Percentiles rank a stretch among this genome's conserved stretches.
These are phyloP conservation scores for Cyanocitta stelleri DNA, from an alignment of 2,113 vertebrate genomes.

Conservation along the genomic window DNA sequence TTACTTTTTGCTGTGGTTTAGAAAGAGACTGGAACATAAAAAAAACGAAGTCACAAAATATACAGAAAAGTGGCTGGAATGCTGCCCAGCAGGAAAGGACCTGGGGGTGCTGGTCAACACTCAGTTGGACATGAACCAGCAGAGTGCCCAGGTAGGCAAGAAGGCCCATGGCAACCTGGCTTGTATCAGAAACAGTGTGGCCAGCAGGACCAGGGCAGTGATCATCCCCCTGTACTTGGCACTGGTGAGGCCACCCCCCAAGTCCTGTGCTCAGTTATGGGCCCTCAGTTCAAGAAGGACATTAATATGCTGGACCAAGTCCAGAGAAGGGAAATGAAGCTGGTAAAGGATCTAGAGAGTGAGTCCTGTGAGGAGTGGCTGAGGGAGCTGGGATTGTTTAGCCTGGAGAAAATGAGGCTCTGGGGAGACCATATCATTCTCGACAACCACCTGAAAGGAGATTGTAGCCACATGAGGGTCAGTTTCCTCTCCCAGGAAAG, in stretches of 20 bases:
- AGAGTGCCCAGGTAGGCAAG: neutral
- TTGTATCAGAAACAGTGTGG: neutral
- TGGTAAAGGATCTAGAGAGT: neutral
- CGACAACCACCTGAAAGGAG: neutral
- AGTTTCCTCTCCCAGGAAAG: neutral
- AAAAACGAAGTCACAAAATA: neutral
- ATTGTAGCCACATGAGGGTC: neutral
- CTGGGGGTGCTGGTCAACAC: neutral
- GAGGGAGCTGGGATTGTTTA: neutral
- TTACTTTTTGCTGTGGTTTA: neutral
- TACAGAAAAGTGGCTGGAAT: neutral
- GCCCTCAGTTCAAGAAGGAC: neutral
- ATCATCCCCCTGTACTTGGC: fast-evolving
- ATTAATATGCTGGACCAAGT: neutral
- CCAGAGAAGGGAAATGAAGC: neutral
- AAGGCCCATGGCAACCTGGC: neutral
- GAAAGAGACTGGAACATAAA: neutral
- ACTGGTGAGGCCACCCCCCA: fast-evolving
- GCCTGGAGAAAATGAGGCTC: neutral
- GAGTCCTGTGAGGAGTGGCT: neutral
- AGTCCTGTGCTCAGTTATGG: neutral
- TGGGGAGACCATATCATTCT: neutral
- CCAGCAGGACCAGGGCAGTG: neutral
- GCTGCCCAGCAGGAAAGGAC: neutral
- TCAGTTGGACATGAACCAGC: neutral